Conservation (phyloP, 2,797 vertebrate species). For the Cossypha dichroa region DNA sequence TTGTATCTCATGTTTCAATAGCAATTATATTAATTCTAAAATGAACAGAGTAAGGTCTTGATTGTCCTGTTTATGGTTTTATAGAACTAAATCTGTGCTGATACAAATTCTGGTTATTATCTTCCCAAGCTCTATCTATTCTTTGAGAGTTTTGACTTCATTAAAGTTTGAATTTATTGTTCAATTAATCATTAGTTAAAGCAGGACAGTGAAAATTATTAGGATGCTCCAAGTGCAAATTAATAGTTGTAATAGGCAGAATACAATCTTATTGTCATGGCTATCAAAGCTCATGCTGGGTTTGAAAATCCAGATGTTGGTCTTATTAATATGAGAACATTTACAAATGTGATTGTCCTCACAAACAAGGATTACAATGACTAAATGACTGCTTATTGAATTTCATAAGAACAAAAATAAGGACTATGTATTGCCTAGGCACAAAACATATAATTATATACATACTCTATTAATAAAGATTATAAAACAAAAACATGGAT, state of each 20-base stretch:
- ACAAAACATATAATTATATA: not conserved
- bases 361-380: not conserved
- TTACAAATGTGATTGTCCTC: not conserved
- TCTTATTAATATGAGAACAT: not conserved
- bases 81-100: not conserved
- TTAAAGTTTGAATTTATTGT: not conserved
- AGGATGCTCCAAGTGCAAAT: not conserved
- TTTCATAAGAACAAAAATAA: not conserved
- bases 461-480: not conserved
- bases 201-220: not conserved
- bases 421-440: not conserved
- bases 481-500: not conserved
- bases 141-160: not conserved
- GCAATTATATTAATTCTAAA: not conserved
- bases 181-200: not conserved
- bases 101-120: not conserved
- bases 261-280: not conserved
- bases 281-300: not conserved
- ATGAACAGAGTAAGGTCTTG: not conserved
- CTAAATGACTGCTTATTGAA: not conserved
- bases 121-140: not conserved
- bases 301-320: not conserved
- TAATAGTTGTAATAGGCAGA: not conserved
- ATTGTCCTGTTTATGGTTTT: not conserved
- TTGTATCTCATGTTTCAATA: not conserved